Percentiles rank a stretch among this genome's conserved stretches.
These are phyloP conservation scores for Diorhabda sublineata DNA, from an alignment of 1,140 invertebrate genomes.

Conservation along the genomic window DNA sequence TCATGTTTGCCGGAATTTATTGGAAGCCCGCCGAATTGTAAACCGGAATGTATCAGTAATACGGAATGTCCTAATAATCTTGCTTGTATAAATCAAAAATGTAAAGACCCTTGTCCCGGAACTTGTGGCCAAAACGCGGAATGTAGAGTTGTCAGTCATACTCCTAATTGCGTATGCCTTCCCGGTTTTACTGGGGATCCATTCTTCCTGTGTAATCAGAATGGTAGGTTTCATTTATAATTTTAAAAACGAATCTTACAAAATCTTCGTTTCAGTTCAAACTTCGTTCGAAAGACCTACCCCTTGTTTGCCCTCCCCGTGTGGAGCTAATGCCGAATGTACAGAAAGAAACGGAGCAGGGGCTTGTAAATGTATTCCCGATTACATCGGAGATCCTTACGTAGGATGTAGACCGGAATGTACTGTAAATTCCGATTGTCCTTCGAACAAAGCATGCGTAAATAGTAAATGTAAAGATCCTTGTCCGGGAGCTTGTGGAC, in stretches of 20 bases:
- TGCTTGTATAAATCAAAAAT: conserved; percentile 69
- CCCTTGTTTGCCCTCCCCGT: conserved; percentile 65
- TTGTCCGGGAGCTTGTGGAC: conserved; percentile 62
- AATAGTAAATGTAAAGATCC: conserved; percentile 61
- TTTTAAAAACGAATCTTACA: not conserved
- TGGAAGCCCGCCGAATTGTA: conserved; percentile 66
- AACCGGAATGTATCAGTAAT: conserved; percentile 69
- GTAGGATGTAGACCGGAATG: conserved; percentile 70
- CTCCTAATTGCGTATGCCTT: conserved; percentile 68
- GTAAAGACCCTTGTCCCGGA: conserved; percentile 67
- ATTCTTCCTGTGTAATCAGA: conserved; percentile 48
- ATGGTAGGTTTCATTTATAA: conserved; percentile 10
- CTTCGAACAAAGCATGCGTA: conserved; percentile 56
- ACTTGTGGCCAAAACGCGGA: conserved; percentile 68
- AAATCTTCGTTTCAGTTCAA: conserved; percentile 31
- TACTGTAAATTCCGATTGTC: conserved; percentile 64
- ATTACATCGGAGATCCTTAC: conserved; percentile 70
- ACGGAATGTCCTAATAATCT: conserved; percentile 66
- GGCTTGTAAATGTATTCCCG: conserved; percentile 60
- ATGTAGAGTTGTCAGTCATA: conserved; percentile 71
- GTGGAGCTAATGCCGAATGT: conserved; percentile 67
- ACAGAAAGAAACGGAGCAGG: conserved; percentile 62
- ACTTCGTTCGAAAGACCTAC: conserved; percentile 45
- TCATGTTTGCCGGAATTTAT: conserved; percentile 62
- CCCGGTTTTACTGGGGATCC: conserved; percentile 62